phyloP scores from a whole-genome alignment of 2,797 vertebrate genomes.

The Echeneis naucrates region DNA sequence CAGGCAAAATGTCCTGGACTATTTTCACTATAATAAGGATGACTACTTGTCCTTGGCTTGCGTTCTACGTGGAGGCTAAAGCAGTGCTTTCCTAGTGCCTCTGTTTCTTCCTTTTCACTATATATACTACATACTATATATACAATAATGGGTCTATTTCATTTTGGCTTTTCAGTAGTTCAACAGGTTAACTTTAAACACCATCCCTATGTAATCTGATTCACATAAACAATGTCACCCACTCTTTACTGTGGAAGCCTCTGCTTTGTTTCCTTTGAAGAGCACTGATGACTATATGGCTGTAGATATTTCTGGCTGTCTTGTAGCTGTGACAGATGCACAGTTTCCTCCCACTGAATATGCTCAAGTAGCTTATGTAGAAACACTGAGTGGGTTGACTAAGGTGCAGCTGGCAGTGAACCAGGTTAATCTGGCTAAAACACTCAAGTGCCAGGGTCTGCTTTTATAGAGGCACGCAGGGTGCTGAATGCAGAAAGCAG shows the following conservation, averaged over 20 bases:
- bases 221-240: not conserved
- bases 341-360: constrained; percentile 52
- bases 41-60: not conserved
- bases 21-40: not conserved
- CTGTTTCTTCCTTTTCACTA: not conserved
- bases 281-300: constrained; percentile 8
- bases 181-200: not conserved
- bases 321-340: constrained; percentile 26
- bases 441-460: constrained; percentile 61
- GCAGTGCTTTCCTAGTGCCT: not conserved
- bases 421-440: constrained; percentile 82
- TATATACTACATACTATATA: no score
- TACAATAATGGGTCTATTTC: not conserved
- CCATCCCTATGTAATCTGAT: not conserved
- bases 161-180: not conserved
- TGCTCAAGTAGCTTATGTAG: constrained; percentile 63
- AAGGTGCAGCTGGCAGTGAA: constrained; percentile 73
- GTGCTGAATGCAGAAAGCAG: constrained; percentile 67
- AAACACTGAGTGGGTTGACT: constrained; percentile 64
- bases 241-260: not conserved
- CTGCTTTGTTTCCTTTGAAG: constrained; percentile 13
- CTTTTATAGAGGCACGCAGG: constrained; percentile 44
- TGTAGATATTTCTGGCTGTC: constrained; percentile 22
- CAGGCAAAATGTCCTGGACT: not conserved
- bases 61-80: not conserved